A percentile compares a stretch with the other conserved stretches of the same genome.
phyloP scores from a whole-genome alignment of 2,797 vertebrate species.

The Selene dorsalis region DNA sequence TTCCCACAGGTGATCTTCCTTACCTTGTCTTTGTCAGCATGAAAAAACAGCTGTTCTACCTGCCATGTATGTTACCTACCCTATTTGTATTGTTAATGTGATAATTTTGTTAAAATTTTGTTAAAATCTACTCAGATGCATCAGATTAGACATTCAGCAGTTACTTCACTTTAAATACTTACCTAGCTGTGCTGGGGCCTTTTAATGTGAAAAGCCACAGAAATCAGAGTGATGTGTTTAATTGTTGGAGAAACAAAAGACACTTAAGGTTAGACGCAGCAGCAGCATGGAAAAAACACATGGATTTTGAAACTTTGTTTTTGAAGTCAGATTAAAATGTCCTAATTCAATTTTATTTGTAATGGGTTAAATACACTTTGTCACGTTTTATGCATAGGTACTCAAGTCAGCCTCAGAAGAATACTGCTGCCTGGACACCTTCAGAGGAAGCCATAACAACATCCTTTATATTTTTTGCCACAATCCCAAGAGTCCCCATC shows the following conservation, averaged over 20 bases:
- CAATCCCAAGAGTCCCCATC: constrained; percentile 87
- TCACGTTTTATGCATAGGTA: constrained; percentile 79
- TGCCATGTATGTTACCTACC: not conserved
- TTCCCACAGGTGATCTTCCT: constrained; percentile 88
- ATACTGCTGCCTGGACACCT: constrained; percentile 88
- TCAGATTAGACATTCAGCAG: not conserved
- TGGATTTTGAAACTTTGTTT: not conserved
- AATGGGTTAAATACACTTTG: not conserved
- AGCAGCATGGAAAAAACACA: not conserved
- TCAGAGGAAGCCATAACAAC: constrained; percentile 86
- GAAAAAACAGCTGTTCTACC: not conserved
- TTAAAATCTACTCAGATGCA: not conserved
- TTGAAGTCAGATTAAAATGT: not conserved
- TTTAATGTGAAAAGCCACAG: not conserved
- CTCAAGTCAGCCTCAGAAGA: constrained; percentile 85
- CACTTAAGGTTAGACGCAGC: not conserved
- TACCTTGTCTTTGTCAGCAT: not conserved
- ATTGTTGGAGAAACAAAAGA: not conserved
- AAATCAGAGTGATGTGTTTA: not conserved
- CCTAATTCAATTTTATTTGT: not conserved
- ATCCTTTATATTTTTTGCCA: constrained; percentile 90
- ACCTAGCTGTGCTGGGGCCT: not conserved
- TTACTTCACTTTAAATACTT: not conserved
- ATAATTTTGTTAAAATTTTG: not conserved
- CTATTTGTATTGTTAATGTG: not conserved